Conservation (phyloP, 2,888 invertebrate species). For the Plebejus argus region DNA sequence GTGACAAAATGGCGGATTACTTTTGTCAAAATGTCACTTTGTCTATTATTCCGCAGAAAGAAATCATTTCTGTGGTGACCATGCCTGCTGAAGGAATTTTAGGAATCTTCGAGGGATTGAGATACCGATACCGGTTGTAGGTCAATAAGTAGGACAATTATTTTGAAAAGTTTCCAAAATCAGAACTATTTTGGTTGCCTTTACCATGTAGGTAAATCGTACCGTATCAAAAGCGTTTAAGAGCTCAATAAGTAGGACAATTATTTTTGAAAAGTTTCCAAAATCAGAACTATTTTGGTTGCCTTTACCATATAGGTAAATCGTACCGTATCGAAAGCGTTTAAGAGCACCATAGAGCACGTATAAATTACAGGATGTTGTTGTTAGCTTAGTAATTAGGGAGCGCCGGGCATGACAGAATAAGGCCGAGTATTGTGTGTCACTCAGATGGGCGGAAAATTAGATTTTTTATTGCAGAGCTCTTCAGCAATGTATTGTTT, state of each 20-base stretch:
- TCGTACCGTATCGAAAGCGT: not conserved
- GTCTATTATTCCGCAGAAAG: no score
- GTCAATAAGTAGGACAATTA: not conserved
- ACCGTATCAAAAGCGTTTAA: not conserved
- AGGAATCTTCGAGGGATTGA: no score
- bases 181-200: not conserved
- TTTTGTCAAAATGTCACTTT: no score
- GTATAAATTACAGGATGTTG: constrained; percentile 18
- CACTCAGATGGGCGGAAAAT: constrained; percentile 40
- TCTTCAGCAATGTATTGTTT: constrained; percentile 17
- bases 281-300: not conserved
- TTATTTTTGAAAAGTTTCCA: not conserved
- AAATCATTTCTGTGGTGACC: no score
- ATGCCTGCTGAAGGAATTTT: no score
- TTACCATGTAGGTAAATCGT: not conserved
- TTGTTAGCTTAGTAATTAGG: constrained; percentile 38
- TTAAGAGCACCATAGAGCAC: not conserved
- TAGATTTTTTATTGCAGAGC: constrained; percentile 39
- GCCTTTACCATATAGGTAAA: not conserved
- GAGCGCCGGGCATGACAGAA: constrained; percentile 46
- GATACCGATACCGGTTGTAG: no score
- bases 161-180: not conserved
- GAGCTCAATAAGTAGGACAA: not conserved
- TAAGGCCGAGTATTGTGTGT: constrained; percentile 43
- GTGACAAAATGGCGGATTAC: no score